Base-by-base conservation (phyloP, 2,113 vertebrate species). In the Nanorana parkeri region DNA sequence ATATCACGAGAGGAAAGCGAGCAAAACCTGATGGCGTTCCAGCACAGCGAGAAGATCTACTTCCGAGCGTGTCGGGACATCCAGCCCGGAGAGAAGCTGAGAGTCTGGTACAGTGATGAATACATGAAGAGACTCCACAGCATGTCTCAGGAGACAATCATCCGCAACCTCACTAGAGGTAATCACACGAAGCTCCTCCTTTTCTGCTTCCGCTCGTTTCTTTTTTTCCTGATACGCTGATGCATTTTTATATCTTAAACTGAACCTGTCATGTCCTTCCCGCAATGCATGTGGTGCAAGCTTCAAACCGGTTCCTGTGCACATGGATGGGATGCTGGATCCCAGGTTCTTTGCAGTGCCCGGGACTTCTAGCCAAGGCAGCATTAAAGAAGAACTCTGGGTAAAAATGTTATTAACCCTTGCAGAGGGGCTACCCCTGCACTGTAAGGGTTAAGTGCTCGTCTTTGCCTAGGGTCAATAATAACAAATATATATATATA, bases 51-150 rank as follows among this genome's bases (percentile, higher is more conserved):
- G 85, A 91, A 89, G 86, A 96, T 99, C 87, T 99, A 96, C 84
- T 99, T 99, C 88, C 93, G 96, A 7, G 93, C 91, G 20, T 93
- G 95, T 88, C 93, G 94, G n/a, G 90, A 92, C 78, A 93, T 97
- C 86, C 85, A 6, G 60, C 94, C 92, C 0, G 93, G 96, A 58
- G 95, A 98, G 88, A 92, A 90, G 87, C 94, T 99, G 77, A 88
- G 97, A 55, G 96, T 98, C 65, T 97, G 97, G 97, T 98, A 98
- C 91, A 96, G 97, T 1, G 90, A 95, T 56, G 95, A 97, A 82
- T 99, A 99, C 86, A 95, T 97, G 94, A 94, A 92, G 47, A 89
- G 93, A 0, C 92, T 99, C 61, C 96, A 97, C 26, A 91, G 92
- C 29, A 93, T 96, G 88, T 96, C 95, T 77, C 95, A 94, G 90